Evolutionary conservation across 2,113 vertebrate genomes (phyloP).

Genomic region (Notothenia rossii): DNA sequence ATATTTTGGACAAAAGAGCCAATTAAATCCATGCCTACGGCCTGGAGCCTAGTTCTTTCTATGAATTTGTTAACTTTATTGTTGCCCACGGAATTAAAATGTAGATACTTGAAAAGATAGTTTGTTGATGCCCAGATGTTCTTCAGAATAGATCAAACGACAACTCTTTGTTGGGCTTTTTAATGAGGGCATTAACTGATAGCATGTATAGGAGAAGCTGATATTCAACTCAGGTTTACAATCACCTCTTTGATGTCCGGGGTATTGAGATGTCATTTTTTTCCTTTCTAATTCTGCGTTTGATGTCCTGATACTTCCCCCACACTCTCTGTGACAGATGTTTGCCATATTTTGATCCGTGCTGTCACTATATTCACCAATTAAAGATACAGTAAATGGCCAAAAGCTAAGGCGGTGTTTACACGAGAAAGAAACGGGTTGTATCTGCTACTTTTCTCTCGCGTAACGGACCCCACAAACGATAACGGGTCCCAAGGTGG

Average conservation of each 20-base stretch:
- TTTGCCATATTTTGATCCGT: conserved; percentile 25
- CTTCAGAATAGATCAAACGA: conserved; percentile 21
- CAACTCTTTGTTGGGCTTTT: background rate
- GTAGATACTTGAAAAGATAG: background rate
- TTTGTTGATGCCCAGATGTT: conserved; percentile 32
- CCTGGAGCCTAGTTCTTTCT: background rate
- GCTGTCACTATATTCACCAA: background rate
- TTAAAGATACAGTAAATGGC: conserved; percentile 9
- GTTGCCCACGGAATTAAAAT: background rate
- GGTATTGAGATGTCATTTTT: background rate
- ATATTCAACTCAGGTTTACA: background rate
- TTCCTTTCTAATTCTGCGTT: background rate
- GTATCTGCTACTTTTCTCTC: too few species aligned
- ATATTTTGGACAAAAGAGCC: conserved; percentile 8
- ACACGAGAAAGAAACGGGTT: too few species aligned
- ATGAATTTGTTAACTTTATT: conserved; percentile 15
- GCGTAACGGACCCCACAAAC: too few species aligned
- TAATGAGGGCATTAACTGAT: conserved; percentile 15
- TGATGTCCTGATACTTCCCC: conserved; percentile 6
- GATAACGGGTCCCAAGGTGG: too few species aligned
- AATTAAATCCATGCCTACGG: background rate
- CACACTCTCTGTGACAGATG: conserved; percentile 6
- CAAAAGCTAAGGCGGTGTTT: conserved; percentile 3
- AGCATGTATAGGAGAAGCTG: background rate
- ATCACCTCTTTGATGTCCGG: conserved; percentile 15